phyloP scores from a whole-genome alignment of 2,888 invertebrate species.

The Nomada ferruginata region DNA sequence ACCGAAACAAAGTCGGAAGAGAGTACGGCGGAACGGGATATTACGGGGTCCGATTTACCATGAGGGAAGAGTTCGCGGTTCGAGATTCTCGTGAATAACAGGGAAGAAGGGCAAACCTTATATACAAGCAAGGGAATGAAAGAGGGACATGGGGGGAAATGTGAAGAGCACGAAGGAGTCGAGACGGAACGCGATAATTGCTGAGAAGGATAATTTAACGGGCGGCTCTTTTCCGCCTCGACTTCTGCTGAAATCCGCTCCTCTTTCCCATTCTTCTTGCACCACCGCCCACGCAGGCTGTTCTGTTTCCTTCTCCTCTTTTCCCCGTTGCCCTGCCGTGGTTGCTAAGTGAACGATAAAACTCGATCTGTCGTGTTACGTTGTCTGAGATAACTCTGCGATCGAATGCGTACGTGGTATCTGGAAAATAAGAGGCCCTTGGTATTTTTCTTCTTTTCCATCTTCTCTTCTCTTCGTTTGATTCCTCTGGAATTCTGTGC shows the following conservation, averaged over 20 bases:
- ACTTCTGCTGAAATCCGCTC: conserved; percentile 65
- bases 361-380: conserved; percentile 19
- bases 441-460: not conserved
- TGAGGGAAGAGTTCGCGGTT: conserved; percentile 16
- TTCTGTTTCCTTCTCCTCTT: conserved; percentile 5
- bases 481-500: too few species aligned
- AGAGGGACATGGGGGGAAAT: conserved; percentile 11
- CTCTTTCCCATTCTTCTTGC: conserved; percentile 26
- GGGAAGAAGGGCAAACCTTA: conserved; percentile 1
- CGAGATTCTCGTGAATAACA: conserved; percentile 28
- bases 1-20: too few species aligned
- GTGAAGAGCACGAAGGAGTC: conserved; percentile 58
- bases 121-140: not conserved
- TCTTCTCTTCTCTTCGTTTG: too few species aligned
- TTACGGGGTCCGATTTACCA: conserved; percentile 59
- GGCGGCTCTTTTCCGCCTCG: conserved; percentile 72
- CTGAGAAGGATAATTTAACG: conserved; percentile 76
- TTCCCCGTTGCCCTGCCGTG: conserved; percentile 30
- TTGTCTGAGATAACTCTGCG: not conserved
- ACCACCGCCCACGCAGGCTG: conserved; percentile 21
- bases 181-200: conserved; percentile 74
- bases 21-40: conserved; percentile 41
- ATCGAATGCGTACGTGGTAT: not conserved
- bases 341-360: conserved; percentile 25
- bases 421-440: not conserved